Conservation (phyloP, 2,797 vertebrate genomes). For the Channallabes apus region DNA sequence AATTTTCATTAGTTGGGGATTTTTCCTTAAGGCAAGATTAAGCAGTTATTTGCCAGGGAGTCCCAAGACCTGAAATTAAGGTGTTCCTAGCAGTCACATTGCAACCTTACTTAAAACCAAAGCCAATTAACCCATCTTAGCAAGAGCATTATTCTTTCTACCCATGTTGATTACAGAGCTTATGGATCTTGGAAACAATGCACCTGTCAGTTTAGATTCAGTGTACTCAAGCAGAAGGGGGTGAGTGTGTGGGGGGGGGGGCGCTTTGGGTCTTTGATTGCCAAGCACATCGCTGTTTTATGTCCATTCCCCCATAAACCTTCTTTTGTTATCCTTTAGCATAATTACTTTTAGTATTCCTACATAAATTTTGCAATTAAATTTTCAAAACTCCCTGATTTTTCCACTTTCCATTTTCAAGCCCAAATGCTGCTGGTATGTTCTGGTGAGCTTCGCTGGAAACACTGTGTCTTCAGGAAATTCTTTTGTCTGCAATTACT, state of each 20-base stretch:
- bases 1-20: conserved; percentile 96
- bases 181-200: conserved; percentile 97
- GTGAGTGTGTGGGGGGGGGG: conserved; percentile 38
- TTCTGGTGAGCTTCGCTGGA: conserved; percentile 70
- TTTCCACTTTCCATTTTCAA: conserved; percentile 49
- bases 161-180: conserved; percentile 92
- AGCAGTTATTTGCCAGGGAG: conserved; percentile 89
- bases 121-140: conserved; percentile 99
- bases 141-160: conserved; percentile 90
- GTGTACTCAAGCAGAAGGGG: conserved; percentile 91
- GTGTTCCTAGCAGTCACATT: conserved; percentile 86
- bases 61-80: conserved; percentile 87
- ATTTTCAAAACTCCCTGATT: background rate
- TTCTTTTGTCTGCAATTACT: conserved; percentile 74
- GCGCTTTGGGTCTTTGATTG: conserved; percentile 84
- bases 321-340: conserved; percentile 62
- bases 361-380: conserved; percentile 56
- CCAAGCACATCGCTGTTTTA: conserved; percentile 84
- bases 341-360: conserved; percentile 81
- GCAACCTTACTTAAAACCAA: conserved; percentile 96
- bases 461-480: conserved; percentile 71
- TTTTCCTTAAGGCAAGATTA: conserved; percentile 96
- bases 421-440: conserved; percentile 66
- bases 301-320: conserved; percentile 83
- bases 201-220: conserved; percentile 95